Percentiles rank a stretch among this genome's conserved stretches.
phyloP scores from a whole-genome alignment of 2,797 vertebrate genomes.

The Alca torda region DNA sequence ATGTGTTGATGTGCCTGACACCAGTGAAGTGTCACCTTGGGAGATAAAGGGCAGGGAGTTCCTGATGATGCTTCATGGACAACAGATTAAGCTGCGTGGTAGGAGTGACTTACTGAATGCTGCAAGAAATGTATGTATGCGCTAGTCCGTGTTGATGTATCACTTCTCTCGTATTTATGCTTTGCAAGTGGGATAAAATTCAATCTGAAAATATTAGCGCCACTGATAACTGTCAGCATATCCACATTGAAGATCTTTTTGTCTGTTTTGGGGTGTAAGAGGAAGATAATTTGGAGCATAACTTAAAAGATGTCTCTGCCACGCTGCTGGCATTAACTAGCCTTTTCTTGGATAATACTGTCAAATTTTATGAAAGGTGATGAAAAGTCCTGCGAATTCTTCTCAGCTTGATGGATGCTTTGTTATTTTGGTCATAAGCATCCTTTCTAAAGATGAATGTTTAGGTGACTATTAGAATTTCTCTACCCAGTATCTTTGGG shows the following conservation, averaged over 20 bases:
- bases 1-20: background rate
- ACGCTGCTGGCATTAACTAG: background rate
- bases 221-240: background rate
- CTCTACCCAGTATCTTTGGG: background rate
- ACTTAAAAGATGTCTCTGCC: background rate
- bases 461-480: background rate
- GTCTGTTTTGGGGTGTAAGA: background rate
- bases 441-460: background rate
- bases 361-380: background rate
- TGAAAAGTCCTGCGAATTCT: background rate
- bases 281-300: background rate
- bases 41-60: background rate
- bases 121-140: background rate
- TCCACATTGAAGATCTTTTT: background rate
- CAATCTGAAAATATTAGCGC: accelerated
- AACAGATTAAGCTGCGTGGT: background rate
- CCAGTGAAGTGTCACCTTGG: background rate
- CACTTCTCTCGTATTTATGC: background rate
- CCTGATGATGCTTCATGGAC: background rate
- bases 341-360: background rate
- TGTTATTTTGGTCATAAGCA: background rate
- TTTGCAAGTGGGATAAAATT: background rate
- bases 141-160: accelerated
- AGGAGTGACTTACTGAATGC: background rate
- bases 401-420: background rate